These are phyloP conservation scores for Acrobasis repandana DNA, from an alignment of 2,888 invertebrate genomes.

Conservation along the genomic window DNA sequence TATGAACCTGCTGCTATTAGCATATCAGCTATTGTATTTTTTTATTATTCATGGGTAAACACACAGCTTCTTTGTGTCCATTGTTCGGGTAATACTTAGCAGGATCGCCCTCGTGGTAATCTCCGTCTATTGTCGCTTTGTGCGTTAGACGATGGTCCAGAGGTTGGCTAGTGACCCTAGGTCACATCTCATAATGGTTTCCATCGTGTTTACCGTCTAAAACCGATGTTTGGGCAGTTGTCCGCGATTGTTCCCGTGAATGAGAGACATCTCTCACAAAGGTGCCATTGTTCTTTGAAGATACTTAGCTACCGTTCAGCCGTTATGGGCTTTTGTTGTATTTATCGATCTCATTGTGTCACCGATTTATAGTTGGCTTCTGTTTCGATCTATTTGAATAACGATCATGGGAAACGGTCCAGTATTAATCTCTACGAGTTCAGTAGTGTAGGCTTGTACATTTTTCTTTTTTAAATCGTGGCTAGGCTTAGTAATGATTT, in stretches of 20 bases:
- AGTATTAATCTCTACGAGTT: slow-evolving; percentile 26
- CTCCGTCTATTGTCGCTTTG: slow-evolving; percentile 65
- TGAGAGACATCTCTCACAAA: slow-evolving; percentile 62
- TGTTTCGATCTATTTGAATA: slow-evolving; percentile 62
- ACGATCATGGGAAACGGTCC: slow-evolving; percentile 67
- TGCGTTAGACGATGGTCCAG: slow-evolving; percentile 60
- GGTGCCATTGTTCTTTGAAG: slow-evolving; percentile 66
- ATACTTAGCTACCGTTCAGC: slow-evolving; percentile 76
- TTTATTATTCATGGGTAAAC: slow-evolving; percentile 81
- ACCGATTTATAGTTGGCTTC: slow-evolving; percentile 69
- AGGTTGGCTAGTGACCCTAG: slow-evolving; percentile 73
- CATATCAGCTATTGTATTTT: slow-evolving; percentile 73
- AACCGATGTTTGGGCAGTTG: slow-evolving; percentile 60
- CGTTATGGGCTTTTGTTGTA: slow-evolving; percentile 70
- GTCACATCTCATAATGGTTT: slow-evolving; percentile 65
- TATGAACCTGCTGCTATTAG: slow-evolving; percentile 80
- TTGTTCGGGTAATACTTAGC: slow-evolving; percentile 78
- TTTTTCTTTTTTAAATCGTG: slow-evolving; percentile 37
- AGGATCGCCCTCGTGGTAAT: slow-evolving; percentile 74
- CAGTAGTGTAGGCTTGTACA: not conserved
- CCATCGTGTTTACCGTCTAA: slow-evolving; percentile 66
- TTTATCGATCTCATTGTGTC: slow-evolving; percentile 75
- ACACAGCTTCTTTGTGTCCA: slow-evolving; percentile 76
- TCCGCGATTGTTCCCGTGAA: slow-evolving; percentile 41
- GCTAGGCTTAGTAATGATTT: slow-evolving; percentile 41